phyloP scores from a whole-genome alignment of 2,113 vertebrate species.

The Nanorana parkeri region DNA sequence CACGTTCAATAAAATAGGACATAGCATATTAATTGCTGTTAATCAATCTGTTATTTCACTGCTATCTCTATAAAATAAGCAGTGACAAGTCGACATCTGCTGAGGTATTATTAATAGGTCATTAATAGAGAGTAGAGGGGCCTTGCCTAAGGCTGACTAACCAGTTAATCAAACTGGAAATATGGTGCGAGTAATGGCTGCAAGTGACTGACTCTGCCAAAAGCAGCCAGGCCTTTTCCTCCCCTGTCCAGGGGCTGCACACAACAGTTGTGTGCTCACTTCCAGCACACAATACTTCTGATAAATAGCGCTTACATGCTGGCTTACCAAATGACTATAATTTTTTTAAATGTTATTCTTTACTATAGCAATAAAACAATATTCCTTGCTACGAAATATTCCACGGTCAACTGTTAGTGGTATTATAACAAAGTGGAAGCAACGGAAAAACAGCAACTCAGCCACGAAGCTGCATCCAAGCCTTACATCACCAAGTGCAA shows the following conservation, averaged over 20 bases:
- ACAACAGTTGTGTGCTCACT: background rate
- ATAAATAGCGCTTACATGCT: background rate
- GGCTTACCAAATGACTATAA: background rate
- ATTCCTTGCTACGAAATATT: too few species aligned
- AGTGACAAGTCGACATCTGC: constrained; percentile 31
- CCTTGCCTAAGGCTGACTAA: constrained; percentile 16
- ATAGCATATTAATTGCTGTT: constrained; percentile 32
- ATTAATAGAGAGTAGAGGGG: constrained; percentile 25
- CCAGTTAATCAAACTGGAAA: constrained; percentile 26
- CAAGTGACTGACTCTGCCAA: background rate
- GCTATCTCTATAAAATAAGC: constrained; percentile 28
- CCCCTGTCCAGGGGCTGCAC: background rate
- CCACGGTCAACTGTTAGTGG: too few species aligned
- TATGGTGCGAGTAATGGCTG: background rate
- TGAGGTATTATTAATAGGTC: constrained; percentile 29
- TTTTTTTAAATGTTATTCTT: background rate
- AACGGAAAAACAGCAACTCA: too few species aligned
- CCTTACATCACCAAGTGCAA: too few species aligned
- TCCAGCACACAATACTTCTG: background rate
- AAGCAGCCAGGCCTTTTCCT: background rate
- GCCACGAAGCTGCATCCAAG: too few species aligned
- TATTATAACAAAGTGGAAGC: too few species aligned
- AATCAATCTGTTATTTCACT: constrained; percentile 31
- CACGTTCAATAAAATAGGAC: background rate
- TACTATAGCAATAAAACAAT: too few species aligned